These are phyloP conservation scores for Tetragonula carbonaria DNA, from an alignment of 2,888 invertebrate species.

Conservation along the genomic window DNA sequence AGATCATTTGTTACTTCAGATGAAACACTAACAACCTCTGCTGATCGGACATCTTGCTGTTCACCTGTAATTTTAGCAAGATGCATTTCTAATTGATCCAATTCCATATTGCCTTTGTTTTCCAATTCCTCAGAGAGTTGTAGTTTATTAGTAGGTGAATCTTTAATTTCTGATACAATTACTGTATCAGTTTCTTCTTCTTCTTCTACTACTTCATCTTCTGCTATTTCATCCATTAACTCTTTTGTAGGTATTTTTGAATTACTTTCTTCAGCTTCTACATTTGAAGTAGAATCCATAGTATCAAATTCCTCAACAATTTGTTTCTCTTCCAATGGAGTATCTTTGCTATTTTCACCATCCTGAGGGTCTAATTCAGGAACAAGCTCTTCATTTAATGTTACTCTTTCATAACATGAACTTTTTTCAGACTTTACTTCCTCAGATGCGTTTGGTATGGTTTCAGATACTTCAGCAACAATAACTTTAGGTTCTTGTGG, in stretches of 20 bases:
- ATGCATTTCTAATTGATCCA: slow-evolving; percentile 75
- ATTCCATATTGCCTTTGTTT: slow-evolving; percentile 58
- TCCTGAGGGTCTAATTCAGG: slow-evolving; percentile 50
- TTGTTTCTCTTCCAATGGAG: slow-evolving; percentile 53
- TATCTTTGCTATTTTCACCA: slow-evolving; percentile 46
- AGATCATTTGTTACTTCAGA: slow-evolving; percentile 74
- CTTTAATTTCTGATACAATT: slow-evolving; percentile 43
- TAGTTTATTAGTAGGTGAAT: slow-evolving; percentile 45
- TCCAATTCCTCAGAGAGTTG: slow-evolving; percentile 55
- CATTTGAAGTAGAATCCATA: slow-evolving; percentile 74
- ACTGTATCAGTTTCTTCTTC: slow-evolving; percentile 61
- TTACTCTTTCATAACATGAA: slow-evolving; percentile 44
- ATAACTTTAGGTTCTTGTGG: slow-evolving; percentile 74
- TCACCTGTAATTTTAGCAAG: slow-evolving; percentile 78
- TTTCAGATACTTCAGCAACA: slow-evolving; percentile 59
- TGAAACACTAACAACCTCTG: slow-evolving; percentile 71
- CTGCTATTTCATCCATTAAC: slow-evolving; percentile 52
- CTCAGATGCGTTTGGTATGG: slow-evolving; percentile 43
- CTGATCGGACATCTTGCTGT: slow-evolving; percentile 69
- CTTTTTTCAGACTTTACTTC: slow-evolving; percentile 53
- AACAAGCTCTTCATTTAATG: slow-evolving; percentile 50
- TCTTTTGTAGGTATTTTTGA: slow-evolving; percentile 76
- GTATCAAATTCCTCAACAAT: slow-evolving; percentile 51
- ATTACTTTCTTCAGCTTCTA: slow-evolving; percentile 83
- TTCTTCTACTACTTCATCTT: slow-evolving; percentile 71